Base-by-base conservation (phyloP, 2,888 invertebrate species). In the Ormyrus labotus region DNA sequence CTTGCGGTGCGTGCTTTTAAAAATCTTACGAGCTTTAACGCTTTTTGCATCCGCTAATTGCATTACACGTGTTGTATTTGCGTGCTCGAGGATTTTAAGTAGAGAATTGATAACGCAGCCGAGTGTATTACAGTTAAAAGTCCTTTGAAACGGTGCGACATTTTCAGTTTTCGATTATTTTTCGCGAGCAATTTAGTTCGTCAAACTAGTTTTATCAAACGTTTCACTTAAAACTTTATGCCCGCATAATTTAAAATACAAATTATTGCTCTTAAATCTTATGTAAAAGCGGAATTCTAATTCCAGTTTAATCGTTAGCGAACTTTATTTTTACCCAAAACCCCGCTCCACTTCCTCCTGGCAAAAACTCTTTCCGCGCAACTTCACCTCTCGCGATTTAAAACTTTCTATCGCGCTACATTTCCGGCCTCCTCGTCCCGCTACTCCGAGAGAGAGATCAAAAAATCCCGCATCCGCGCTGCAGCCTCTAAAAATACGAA, bases 401-500 rank as follows among this genome's bases (percentile, higher is more conserved):
- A 60, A 57, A 61, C 45, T 8, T 72, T 53, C n/a, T 19, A 50
- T 47, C 34, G 10, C 55, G 47, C 7, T 57, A n/a, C 61, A 48
- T 68, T 73, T 78, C 73, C 78, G 78, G 73, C 19, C 55, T 53
- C 34, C 53, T 19, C 63, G 11, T 69, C 8, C 48, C 10, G 3
- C 34, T 6, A 11, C 10, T 10, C 58, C 13, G 34, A 63, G 34
- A 71, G 47, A 72, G 50, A 71, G 47, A 34, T 45, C 11, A 71
- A 71, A 71, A 45, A 10, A 51, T 61, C 51, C 45, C 9, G 19
- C 70, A 53, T 71, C 51, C 51, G 34, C 10, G 11, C 47, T 6
- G 8, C 65, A 34, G 34, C 74, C 10, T 57, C 76, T 77, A 77
- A 69, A 77, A 70, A 63, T 77, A 77, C 51, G 13, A 57, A 74